phyloP scores from a whole-genome alignment of 2,888 invertebrate genomes.

The Seira sanloemensis region DNA sequence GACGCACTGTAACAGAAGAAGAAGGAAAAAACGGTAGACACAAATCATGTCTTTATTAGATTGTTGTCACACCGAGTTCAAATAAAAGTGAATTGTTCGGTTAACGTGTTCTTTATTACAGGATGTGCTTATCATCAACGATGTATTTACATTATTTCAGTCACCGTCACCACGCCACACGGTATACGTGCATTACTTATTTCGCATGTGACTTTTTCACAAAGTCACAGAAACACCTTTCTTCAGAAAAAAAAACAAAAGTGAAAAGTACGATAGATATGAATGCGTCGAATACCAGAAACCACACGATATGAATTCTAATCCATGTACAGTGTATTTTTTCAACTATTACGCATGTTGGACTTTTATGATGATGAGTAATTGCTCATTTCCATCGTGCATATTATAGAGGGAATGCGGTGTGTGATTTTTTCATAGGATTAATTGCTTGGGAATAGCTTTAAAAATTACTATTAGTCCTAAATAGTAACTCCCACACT shows the following conservation, averaged over 20 bases:
- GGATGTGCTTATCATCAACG: constrained; percentile 44
- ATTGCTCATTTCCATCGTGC: not conserved
- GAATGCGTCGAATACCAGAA: no score
- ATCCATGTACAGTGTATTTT: no score
- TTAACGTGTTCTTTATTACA: constrained; percentile 23
- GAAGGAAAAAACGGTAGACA: not conserved
- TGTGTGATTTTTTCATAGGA: not conserved
- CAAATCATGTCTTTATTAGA: not conserved
- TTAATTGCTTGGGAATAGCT: not conserved
- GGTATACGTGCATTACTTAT: no score
- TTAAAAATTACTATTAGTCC: not conserved
- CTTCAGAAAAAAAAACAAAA: no score
- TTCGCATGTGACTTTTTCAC: no score
- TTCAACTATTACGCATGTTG: not conserved
- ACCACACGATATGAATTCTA: no score
- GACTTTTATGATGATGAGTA: not conserved
- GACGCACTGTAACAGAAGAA: not conserved
- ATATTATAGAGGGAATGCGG: not conserved
- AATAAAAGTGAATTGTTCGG: not conserved
- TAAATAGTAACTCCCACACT: not conserved
- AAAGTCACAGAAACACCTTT: no score
- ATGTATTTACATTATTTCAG: no score
- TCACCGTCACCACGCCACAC: not conserved
- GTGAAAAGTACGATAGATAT: no score
- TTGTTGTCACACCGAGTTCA: not conserved